Base-by-base conservation (phyloP, 2,888 invertebrate genomes). In the Malachius bipustulatus region DNA sequence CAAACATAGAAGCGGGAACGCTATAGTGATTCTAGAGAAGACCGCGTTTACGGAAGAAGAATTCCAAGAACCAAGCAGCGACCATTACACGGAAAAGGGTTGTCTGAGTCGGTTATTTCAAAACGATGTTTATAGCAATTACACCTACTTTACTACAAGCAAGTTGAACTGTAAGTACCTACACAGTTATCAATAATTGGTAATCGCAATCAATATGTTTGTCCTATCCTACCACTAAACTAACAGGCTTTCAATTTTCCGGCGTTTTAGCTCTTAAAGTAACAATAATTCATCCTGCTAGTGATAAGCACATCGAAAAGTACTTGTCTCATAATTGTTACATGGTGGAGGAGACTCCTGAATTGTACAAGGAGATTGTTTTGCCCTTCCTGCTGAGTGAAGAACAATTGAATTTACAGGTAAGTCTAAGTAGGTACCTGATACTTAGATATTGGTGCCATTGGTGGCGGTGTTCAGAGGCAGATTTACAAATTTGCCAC, bases 271-370 rank as follows among this genome's bases (percentile, higher is more conserved):
- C 73, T 48, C 68, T 96, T 3, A 93, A 93, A 57, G 74, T 84
- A 0, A 88, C 87, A 4, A 69, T 97, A 14, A 85, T 97, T 43
- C 84, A 83, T 62, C 98, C 98, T 2, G 96, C 94, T 1, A 89
- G 90, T 15, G 78, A 85, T 35, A 87, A 89, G 55, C 94, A 96
- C 51, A 79, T 97, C 10, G 69, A 75, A 4, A 97, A 94, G 58
- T 97, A 83, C 60, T 71, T 77, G 6, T 66, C 71, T 16, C 84
- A 87, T 48, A 73, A 78, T 36, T 59, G 71, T 2, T 77, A 81
- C 55, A 62, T 96, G 13, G 67, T 98, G 4, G 64, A 77, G 37
- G 98, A 98, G 65, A 90, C 91, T 0, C 75, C 82, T 0, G 73
- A 78, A 14, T 64, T 88, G 34, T 98, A 96, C 55, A 57, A 78